Conservation (phyloP, 2,113 vertebrate species). For the Tragulus kanchil region DNA sequence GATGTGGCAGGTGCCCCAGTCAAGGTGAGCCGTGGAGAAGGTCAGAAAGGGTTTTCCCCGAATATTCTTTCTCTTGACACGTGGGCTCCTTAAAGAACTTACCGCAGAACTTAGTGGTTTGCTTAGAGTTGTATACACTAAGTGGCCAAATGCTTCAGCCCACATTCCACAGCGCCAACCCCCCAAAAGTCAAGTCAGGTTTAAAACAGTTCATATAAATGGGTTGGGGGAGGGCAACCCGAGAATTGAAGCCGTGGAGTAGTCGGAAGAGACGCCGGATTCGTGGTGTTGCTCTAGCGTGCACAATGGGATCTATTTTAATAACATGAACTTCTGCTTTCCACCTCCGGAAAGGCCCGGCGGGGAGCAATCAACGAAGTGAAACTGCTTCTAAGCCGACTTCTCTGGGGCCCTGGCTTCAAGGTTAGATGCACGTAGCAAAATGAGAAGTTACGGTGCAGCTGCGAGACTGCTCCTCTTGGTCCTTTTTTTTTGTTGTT, state of each 20-base stretch:
- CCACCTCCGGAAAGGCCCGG: not conserved
- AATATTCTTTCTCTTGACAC: not conserved
- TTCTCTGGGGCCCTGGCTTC: not conserved
- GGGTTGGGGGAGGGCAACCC: not conserved
- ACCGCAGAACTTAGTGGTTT: not conserved
- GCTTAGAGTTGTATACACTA: not conserved
- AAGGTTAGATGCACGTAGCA: fast-evolving
- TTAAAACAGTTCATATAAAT: not conserved
- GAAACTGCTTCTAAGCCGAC: not conserved
- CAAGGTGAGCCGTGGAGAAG: not conserved
- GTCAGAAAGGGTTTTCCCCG: not conserved
- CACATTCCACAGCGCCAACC: not conserved
- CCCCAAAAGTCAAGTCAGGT: not conserved
- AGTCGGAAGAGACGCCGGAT: constrained; percentile 37
- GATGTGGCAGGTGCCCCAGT: too few relatives aligned
- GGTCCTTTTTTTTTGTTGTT: not conserved
- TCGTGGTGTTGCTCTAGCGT: not conserved
- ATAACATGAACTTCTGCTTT: constrained; percentile 80
- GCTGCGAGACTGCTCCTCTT: not conserved
- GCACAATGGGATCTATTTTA: constrained; percentile 17
- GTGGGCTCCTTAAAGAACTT: not conserved
- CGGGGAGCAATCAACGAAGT: not conserved
- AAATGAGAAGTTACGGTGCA: fast-evolving
- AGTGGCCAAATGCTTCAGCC: not conserved
- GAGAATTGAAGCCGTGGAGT: not conserved